These are phyloP conservation scores for Nerophis ophidion DNA, from an alignment of 2,113 vertebrate species.

Conservation along the genomic window DNA sequence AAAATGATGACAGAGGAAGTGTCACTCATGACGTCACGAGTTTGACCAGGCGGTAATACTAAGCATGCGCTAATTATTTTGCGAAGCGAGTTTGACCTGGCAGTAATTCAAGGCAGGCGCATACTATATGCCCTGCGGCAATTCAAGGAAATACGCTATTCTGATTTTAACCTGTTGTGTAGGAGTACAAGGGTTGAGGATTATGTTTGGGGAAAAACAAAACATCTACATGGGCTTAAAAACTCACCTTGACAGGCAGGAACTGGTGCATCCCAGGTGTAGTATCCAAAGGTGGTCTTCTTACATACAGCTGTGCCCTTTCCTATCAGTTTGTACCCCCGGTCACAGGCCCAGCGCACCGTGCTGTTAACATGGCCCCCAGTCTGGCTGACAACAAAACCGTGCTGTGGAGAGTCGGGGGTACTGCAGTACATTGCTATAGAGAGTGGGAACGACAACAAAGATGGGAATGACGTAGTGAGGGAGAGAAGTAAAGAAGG, in stretches of 20 bases:
- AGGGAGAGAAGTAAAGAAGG: constrained; percentile 2
- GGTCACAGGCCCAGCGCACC: constrained; percentile 95
- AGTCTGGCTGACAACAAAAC: constrained; percentile 92
- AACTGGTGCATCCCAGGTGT: constrained; percentile 85
- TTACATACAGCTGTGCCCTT: constrained; percentile 85
- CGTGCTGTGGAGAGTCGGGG: constrained; percentile 91
- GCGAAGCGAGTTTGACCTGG: no score
- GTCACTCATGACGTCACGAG: no score
- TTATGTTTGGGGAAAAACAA: constrained; percentile 40
- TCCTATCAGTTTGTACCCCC: constrained; percentile 89
- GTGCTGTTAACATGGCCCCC: constrained; percentile 91
- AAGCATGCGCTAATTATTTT: no score
- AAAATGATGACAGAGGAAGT: no score
- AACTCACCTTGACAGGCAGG: constrained; percentile 92
- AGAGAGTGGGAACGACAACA: constrained; percentile 9
- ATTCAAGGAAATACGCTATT: no score
- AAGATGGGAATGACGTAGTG: constrained; percentile 10
- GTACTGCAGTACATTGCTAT: constrained; percentile 94
- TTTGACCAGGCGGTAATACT: no score
- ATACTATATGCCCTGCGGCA: no score
- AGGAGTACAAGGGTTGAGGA: constrained; percentile 38
- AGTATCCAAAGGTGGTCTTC: constrained; percentile 81
- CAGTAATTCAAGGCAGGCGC: no score
- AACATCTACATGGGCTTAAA: constrained; percentile 10
- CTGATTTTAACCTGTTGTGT: background rate